Evolutionary conservation across 2,113 vertebrate genomes (phyloP).

Genomic region (Cyprinodon variegatus): DNA sequence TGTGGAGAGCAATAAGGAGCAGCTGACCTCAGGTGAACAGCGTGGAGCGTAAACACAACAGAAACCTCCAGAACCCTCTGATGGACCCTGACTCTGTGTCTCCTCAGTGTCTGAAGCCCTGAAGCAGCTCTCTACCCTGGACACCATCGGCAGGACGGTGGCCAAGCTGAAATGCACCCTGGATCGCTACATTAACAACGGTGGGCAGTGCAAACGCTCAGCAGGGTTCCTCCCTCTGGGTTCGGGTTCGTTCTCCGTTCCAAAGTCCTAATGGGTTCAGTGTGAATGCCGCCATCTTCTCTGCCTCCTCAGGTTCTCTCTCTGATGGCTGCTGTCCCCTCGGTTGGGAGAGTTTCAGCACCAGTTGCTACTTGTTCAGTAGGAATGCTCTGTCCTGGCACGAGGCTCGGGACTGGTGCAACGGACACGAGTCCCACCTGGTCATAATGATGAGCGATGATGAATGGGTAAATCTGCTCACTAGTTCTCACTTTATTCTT

Average conservation of each 20-base stretch:
- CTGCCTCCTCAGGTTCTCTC: not conserved
- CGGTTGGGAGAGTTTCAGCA: not conserved
- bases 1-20: conserved; percentile 65
- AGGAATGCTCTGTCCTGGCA: conserved; percentile 2
- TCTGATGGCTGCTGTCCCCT: conserved; percentile 45
- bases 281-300: too few relatives aligned
- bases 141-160: conserved; percentile 35
- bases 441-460: conserved; percentile 34
- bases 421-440: conserved; percentile 58
- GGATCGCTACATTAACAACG: conserved; percentile 41
- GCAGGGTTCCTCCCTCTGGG: not conserved
- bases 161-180: conserved; percentile 47
- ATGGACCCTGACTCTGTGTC: conserved; percentile 1
- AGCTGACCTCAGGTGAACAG: conserved; percentile 58
- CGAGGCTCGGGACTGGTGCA: conserved; percentile 56
- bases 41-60: not conserved
- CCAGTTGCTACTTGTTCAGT: conserved; percentile 53
- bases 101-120: conserved; percentile 54
- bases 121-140: conserved; percentile 54
- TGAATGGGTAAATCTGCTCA: conserved; percentile 55
- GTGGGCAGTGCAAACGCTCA: conserved; percentile 30
- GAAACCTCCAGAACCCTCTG: not conserved
- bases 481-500: not conserved
- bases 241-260: too few relatives aligned
- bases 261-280: too few relatives aligned